These are phyloP conservation scores for Myotis planiceps DNA, from an alignment of 2,797 vertebrate genomes.

Conservation along the genomic window DNA sequence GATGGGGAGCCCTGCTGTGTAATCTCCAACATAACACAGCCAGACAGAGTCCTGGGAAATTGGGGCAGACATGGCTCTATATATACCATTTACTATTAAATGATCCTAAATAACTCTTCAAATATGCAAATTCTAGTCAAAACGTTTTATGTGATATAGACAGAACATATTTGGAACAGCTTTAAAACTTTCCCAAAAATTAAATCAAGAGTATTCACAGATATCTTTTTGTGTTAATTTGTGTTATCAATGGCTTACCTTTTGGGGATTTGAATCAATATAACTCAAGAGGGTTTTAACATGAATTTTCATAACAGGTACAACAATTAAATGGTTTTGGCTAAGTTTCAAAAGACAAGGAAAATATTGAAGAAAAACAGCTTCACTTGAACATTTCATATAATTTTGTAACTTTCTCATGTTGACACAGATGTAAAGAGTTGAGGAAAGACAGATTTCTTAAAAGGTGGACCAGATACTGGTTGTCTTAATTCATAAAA, in stretches of 20 bases:
- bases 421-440: neutral
- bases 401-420: neutral
- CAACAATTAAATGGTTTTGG: neutral
- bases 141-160: neutral
- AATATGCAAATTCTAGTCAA: neutral
- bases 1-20: neutral
- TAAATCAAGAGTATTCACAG: neutral
- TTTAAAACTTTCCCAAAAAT: neutral
- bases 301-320: neutral
- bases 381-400: neutral
- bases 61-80: too few species aligned
- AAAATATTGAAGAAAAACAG: neutral
- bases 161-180: neutral
- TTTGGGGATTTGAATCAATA: neutral
- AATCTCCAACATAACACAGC: accelerated
- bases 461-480: neutral
- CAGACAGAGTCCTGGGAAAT: accelerated
- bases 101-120: neutral
- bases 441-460: conserved; percentile 3
- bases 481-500: neutral
- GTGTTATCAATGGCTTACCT: neutral
- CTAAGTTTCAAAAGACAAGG: neutral
- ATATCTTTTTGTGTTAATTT: neutral
- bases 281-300: neutral
- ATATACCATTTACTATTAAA: neutral